Conservation (phyloP, 2,113 vertebrate species). For the Ceyx melanurus region DNA sequence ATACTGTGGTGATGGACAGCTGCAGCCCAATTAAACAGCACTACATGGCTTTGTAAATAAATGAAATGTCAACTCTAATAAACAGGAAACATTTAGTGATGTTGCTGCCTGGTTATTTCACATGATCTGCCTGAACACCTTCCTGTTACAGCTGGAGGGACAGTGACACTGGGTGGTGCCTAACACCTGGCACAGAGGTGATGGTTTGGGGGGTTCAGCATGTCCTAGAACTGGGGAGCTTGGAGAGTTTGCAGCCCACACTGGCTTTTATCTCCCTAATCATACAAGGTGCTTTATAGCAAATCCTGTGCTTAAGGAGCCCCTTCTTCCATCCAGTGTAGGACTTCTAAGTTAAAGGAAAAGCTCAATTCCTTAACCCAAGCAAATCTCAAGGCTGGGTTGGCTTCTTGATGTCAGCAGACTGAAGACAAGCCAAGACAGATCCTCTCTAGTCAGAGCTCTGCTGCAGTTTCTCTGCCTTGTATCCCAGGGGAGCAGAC, state of each 20-base stretch:
- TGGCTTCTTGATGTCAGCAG: not conserved
- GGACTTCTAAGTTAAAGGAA: not conserved
- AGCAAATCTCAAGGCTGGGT: too few species aligned
- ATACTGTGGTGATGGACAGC: not conserved
- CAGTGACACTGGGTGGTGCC: not conserved
- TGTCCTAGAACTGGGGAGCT: not conserved
- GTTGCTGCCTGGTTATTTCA: constrained; percentile 11
- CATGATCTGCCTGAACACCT: not conserved
- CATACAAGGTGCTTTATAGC: not conserved
- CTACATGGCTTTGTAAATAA: not conserved
- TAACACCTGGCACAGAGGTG: too few species aligned
- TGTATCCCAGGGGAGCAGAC: not conserved
- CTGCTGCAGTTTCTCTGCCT: not conserved
- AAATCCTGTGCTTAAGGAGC: not conserved
- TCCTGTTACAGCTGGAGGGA: not conserved
- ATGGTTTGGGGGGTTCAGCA: too few species aligned
- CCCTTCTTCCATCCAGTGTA: too few species aligned
- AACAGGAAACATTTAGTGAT: not conserved
- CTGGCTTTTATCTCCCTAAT: rapidly evolving
- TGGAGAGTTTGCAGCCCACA: rapidly evolving
- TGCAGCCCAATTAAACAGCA: not conserved
- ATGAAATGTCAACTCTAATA: constrained; percentile 26
- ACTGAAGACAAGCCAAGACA: not conserved
- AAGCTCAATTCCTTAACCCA: not conserved
- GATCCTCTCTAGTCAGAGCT: not conserved